Evolutionary conservation across 2,113 vertebrate species (phyloP), one percentile per base, ranked within the genome.

Genomic region (Spea bombifrons): DNA sequence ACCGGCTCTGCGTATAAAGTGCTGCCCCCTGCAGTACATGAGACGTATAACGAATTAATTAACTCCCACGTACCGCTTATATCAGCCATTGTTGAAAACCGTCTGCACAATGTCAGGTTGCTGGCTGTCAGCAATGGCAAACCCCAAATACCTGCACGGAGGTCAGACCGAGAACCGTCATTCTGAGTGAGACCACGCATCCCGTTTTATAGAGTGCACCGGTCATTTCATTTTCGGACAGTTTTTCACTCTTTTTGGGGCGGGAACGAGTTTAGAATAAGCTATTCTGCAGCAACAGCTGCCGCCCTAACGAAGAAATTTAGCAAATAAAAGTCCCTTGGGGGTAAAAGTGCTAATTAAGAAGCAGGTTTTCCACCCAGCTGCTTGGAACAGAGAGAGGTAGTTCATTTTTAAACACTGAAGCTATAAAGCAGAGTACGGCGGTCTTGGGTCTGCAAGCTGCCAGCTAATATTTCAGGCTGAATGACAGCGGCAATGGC

Each of bases 271-370:
- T 75, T 78, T 73, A 48, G 49, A 63, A n/a, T 73, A 71, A 52
- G 63, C 80, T 87, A 82, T 84, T 88, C 81, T 4, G 4, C 84
- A 84, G 81, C 55, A 74, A 80, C 83, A 86, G 82, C 10, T 71
- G 75, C 79, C 82, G 53, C 61, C 80, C 8, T 82, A 67, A 85
- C 83, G 63, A 89, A 73, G 84, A 81, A 87, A 87, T 88, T 87
- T 86, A 84, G 81, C 72, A 73, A 88, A 78, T 81, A 83, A 83
- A 85, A 82, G 84, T 84, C 83, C 75, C 83, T 64, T 59, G 71
- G 75, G 82, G 87, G 88, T 75, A 30, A 87, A 82, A 69, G 2
- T 50, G 78, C 81, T 88, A 89, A 91, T 91, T 88, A 88, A 88
- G 69, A 81, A 82, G 4, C 71, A 82, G 81, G 48, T 85, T 87